Percentiles rank a stretch among this genome's conserved stretches.
Conservation (phyloP, 2,797 vertebrate species). For the Agapornis canus region DNA sequence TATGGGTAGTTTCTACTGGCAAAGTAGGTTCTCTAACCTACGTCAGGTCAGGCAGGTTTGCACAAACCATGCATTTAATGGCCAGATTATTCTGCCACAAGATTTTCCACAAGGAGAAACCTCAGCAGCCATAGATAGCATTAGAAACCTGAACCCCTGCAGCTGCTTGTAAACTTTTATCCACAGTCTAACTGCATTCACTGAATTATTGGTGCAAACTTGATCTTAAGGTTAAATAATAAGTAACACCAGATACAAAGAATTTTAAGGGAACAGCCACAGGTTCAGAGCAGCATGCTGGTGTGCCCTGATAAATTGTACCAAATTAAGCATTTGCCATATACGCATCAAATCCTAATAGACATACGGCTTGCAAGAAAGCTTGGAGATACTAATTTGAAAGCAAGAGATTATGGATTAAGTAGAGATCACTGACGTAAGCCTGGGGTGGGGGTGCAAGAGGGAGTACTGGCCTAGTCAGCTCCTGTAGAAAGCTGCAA, state of each 20-base stretch:
- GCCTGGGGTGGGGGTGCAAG: neutral
- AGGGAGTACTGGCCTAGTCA: neutral
- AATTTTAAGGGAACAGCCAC: neutral
- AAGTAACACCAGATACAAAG: neutral
- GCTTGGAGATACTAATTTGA: neutral
- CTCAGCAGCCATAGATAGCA: neutral
- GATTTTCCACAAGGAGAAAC: neutral
- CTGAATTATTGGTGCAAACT: neutral
- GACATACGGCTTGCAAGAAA: neutral
- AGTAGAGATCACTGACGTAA: neutral
- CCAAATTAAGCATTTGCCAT: neutral
- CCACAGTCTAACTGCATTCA: neutral
- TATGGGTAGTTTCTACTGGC: neutral
- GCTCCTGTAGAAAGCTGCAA: neutral
- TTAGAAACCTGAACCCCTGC: neutral
- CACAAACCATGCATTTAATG: neutral
- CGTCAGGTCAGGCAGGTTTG: neutral
- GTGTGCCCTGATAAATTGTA: neutral
- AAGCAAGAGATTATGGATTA: neutral
- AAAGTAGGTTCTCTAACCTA: neutral
- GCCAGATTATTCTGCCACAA: neutral
- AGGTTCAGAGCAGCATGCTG: neutral
- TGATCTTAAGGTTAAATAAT: neutral
- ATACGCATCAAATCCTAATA: rapidly evolving
- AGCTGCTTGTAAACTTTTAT: neutral